Base-by-base conservation (phyloP, 2,888 invertebrate species). In the Pandemis heparana region DNA sequence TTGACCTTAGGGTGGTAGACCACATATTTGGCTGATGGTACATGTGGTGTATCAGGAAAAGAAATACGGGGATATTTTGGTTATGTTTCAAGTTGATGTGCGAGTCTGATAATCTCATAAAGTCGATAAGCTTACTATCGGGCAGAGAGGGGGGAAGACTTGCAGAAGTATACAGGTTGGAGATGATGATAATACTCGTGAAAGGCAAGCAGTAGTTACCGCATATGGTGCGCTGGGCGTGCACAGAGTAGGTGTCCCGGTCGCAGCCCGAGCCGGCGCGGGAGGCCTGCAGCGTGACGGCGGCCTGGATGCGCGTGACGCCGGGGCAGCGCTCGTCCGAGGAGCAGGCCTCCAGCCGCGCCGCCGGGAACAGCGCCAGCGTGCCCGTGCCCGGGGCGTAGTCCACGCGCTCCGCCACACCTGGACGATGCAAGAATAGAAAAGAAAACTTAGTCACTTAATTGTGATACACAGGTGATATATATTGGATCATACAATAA, bases 251-350 rank as follows among this genome's bases (percentile, higher is more conserved):
- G 0, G 98, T 98, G 87, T 99, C 99, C 5, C 99, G 95, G 89
- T 99, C 99, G 94, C 99, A 99, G 70, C 90, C 99, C 87, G 98
- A 98, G 78, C 98, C 99, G 77, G 99, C 98, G 88, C 99, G 98
- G 71, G 97, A 96, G 14, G 97, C 97, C 74, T 96, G 96, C 78
- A 98, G 94, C 23, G 96, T 95, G 66, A 98, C 93, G n/a, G 95
- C 95, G 4, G 96, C 94, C 78, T 95, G 92, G 78, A 95, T 92
- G 89, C 94, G 85, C 87, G 94, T 98, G 95, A 83, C 97, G 96
- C 86, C 97, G 92, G 82, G 98, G 96, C 83, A 97, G 95, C 94
- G 97, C 97, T 75, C 98, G 98, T 80, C 99, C 94, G 94, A 99
- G 96, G 95, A 98, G 98, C 83, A 99, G 96, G 95, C 98, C 97